Evolutionary conservation across 2,888 invertebrate genomes (phyloP), one percentile per base, ranked within the genome.

Genomic region (Himalopsyche japonica): DNA sequence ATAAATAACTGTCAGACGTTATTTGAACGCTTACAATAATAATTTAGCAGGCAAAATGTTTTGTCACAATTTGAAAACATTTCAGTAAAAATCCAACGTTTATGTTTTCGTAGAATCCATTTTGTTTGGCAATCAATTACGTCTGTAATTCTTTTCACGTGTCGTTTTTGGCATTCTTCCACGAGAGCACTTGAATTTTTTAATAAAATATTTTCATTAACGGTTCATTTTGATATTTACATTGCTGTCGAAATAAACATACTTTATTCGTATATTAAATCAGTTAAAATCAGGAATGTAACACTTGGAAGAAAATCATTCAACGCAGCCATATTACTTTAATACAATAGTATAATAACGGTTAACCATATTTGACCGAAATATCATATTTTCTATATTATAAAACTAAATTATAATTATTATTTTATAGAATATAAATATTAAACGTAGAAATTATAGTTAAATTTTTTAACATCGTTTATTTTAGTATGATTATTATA

Each of bases 1-100:
- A 80, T 83, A 80, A 83, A 84, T 81, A 83, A 77, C 81, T 84
- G 83, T 83, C 83, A 70, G 80, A 76, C 37, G 57, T 81, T 81
- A 84, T 84, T 84, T 81, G 83, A 81, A 64, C 64, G 83, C 47
- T 30, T 30, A 81, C 76, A 81, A 84, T 79, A 84, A 84, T 84
- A 81, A 82, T 79, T 82, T 79, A 47, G 70, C 30, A 3, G 30
- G 80, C 49, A 84, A 80, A 81, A 81, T 84, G 83, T 84, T 81
- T 80, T 84, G 83, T 84, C 83, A 81, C 81, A 84, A 84, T 84
- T 79, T 79, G 47, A 48, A 48, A 79, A 79, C 43, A 70, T 76
- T 81, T 81, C 76, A 76, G 76, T 24, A 76, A 47, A 76, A 81
- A 34, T 43, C 81, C 47, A 43, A 34, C 47, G 32, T 81, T 81